Evolutionary conservation across 2,888 invertebrate species (phyloP).

Genomic region (Philereme transversata): DNA sequence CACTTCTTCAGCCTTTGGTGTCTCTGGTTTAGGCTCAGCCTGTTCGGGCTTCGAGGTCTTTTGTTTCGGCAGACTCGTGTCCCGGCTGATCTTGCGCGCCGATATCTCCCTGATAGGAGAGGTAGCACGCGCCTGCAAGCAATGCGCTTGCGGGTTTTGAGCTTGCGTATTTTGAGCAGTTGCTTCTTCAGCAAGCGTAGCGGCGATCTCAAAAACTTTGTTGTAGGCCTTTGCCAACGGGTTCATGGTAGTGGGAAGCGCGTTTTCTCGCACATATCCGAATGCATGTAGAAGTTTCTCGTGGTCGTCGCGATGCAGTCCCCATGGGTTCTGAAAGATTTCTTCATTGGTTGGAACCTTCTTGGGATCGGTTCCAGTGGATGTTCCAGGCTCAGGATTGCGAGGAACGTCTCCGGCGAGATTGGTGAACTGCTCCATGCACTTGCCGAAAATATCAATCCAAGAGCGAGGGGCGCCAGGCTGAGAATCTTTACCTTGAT

Average conservation of each 20-base stretch:
- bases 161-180: not conserved
- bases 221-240: conserved; percentile 3
- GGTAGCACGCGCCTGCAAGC: conserved; percentile 4
- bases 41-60: not conserved
- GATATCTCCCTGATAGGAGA: conserved; percentile 9
- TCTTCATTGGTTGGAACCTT: not conserved
- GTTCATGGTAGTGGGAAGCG: not conserved
- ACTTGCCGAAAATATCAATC: conserved; percentile 76
- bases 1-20: not conserved
- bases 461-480: conserved; percentile 55
- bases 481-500: conserved; percentile 39
- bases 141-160: too few relatives aligned
- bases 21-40: conserved; percentile 2
- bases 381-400: conserved; percentile 20
- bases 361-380: not conserved
- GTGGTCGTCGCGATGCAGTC: conserved; percentile 13
- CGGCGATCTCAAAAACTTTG: conserved; percentile 13
- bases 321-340: conserved; percentile 18
- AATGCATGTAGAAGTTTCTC: conserved; percentile 19
- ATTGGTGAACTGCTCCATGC: conserved; percentile 82
- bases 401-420: conserved; percentile 70
- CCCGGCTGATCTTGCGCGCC: not conserved
- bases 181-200: conserved; percentile 13
- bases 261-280: conserved; percentile 11
- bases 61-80: not conserved